Conservation (phyloP, 2,113 vertebrate species). For the Globicephala melas region DNA sequence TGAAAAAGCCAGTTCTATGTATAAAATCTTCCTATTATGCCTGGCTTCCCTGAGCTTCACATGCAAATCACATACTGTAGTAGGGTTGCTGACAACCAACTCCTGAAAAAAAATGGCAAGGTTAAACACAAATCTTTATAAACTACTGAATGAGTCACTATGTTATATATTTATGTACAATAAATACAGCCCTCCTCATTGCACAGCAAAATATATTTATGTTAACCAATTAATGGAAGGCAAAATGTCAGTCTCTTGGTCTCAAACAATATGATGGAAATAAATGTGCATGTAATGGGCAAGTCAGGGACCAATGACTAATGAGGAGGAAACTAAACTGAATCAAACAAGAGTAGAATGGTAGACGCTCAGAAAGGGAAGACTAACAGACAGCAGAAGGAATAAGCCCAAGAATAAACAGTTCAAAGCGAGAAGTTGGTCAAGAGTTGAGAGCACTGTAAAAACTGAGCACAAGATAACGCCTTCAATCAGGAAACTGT, state of each 20-base stretch:
- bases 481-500: background rate
- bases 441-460: background rate
- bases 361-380: background rate
- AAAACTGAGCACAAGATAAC: background rate
- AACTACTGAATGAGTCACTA: slow-evolving; percentile 1
- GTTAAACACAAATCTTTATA: background rate
- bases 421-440: background rate
- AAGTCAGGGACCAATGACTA: background rate
- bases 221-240: background rate
- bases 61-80: background rate
- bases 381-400: background rate
- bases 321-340: background rate
- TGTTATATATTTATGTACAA: background rate
- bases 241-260: background rate
- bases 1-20: background rate
- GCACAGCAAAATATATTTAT: slow-evolving; percentile 6
- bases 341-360: background rate
- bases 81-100: background rate
- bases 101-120: background rate
- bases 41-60: background rate
- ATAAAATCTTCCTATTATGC: background rate
- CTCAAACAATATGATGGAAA: background rate
- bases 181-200: background rate
- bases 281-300: background rate
- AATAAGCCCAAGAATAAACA: background rate